Conservation (phyloP, 1,140 invertebrate species). For the Xylocopa sonorina region DNA sequence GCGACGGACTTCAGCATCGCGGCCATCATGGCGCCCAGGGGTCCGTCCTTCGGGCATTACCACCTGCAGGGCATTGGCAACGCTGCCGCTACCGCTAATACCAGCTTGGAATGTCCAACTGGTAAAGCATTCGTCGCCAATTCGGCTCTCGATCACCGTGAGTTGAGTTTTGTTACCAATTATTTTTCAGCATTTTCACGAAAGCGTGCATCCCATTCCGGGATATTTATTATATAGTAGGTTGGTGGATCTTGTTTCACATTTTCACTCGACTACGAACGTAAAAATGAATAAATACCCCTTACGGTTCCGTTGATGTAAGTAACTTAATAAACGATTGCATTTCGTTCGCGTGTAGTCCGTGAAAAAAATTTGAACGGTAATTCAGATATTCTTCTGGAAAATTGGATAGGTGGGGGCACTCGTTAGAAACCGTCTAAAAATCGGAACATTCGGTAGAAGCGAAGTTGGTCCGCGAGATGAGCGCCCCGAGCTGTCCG, state of each 20-base stretch:
- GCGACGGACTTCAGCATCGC: slow-evolving; percentile 91
- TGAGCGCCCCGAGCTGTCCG: background rate
- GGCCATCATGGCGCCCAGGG: slow-evolving; percentile 86
- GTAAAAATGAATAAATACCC: too few relatives aligned
- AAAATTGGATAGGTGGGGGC: background rate
- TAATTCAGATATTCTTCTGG: too few relatives aligned
- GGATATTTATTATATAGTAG: too few relatives aligned
- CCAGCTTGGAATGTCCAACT: slow-evolving; percentile 74
- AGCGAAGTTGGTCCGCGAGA: too few relatives aligned
- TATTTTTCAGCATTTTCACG: background rate
- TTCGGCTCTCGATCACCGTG: slow-evolving; percentile 76
- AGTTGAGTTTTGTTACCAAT: slow-evolving; percentile 57
- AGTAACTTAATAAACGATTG: too few relatives aligned
- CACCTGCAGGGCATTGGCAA: slow-evolving; percentile 76
- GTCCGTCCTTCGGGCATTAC: slow-evolving; percentile 81
- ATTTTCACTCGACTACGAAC: background rate
- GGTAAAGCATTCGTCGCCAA: slow-evolving; percentile 65
- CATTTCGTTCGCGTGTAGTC: too few relatives aligned
- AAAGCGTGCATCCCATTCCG: too few relatives aligned
- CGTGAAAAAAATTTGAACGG: too few relatives aligned
- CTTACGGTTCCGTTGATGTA: too few relatives aligned
- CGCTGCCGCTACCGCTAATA: slow-evolving; percentile 71
- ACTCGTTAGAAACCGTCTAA: too few relatives aligned
- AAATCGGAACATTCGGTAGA: background rate
- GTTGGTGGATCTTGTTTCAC: too few relatives aligned